These are phyloP conservation scores for Pelvicachromis taeniatus DNA, from an alignment of 2,113 vertebrate species.

Conservation along the genomic window DNA sequence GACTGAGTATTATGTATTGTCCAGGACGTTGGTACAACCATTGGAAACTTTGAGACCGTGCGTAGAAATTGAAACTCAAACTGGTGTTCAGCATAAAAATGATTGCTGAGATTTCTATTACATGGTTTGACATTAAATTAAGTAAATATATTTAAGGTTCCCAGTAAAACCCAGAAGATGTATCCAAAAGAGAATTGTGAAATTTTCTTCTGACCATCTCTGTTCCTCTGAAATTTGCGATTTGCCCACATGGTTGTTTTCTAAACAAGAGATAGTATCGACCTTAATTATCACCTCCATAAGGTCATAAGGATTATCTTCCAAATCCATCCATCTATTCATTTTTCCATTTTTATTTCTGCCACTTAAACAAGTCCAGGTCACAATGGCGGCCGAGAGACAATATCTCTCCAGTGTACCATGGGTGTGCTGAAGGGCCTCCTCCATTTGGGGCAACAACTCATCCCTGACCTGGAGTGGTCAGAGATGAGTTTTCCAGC, in stretches of 20 bases:
- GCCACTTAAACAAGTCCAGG: background rate
- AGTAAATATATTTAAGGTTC: background rate
- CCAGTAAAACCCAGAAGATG: background rate
- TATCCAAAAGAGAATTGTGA: background rate
- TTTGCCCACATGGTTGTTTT: background rate
- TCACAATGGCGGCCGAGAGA: background rate
- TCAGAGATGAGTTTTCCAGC: background rate
- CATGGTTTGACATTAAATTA: background rate
- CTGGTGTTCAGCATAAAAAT: background rate
- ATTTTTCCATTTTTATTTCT: too few species aligned
- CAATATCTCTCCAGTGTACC: background rate
- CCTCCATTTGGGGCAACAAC: background rate
- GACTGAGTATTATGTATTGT: background rate
- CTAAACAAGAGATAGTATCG: background rate
- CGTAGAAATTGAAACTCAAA: background rate
- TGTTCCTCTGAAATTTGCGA: background rate
- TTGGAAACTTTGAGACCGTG: background rate
- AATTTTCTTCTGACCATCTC: background rate
- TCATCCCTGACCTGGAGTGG: background rate
- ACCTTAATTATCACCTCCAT: background rate
- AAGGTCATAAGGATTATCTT: background rate
- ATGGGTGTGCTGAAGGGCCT: background rate
- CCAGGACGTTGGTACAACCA: background rate
- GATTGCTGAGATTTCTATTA: background rate
- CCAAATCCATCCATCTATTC: background rate